Percentiles rank a stretch among this genome's conserved stretches.
phyloP scores from a whole-genome alignment of 1,140 invertebrate genomes.

The Atta colombica region DNA sequence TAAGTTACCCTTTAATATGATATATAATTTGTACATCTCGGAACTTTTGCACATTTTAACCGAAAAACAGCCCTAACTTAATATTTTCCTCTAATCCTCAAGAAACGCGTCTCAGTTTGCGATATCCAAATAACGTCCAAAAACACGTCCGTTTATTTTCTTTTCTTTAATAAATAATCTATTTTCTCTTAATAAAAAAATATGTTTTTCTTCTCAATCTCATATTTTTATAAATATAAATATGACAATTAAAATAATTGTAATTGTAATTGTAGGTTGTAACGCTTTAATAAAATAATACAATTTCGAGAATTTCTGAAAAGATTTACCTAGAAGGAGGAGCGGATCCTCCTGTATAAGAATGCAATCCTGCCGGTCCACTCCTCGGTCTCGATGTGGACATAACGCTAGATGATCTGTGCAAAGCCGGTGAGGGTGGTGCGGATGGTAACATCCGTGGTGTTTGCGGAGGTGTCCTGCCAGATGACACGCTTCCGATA shows the following conservation, averaged over 20 bases:
- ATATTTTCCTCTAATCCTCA: neutral
- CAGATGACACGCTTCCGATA: constrained; percentile 85
- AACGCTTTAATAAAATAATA: neutral
- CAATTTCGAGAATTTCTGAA: neutral
- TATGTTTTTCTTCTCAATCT: neutral
- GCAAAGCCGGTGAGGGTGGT: constrained; percentile 84
- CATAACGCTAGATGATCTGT: constrained; percentile 87
- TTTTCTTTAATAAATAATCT: neutral
- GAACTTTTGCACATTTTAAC: too few species aligned
- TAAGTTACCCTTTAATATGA: too few species aligned
- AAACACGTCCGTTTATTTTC: too few species aligned
- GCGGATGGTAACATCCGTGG: constrained; percentile 85
- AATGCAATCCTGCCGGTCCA: constrained; percentile 91
- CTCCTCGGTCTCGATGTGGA: constrained; percentile 89
- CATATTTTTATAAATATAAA: constrained; percentile 1
- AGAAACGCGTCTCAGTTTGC: neutral
- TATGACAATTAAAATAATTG: neutral
- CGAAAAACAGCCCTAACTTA: too few species aligned
- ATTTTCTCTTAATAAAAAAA: neutral
- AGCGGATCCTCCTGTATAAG: constrained; percentile 89
- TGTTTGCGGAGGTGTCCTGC: constrained; percentile 88
- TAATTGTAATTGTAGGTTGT: neutral
- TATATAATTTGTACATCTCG: too few species aligned
- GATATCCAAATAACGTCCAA: too few species aligned
- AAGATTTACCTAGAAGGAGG: constrained; percentile 79